Conservation (phyloP, 1,140 invertebrate genomes). For the Chrysomallon squamiferum region DNA sequence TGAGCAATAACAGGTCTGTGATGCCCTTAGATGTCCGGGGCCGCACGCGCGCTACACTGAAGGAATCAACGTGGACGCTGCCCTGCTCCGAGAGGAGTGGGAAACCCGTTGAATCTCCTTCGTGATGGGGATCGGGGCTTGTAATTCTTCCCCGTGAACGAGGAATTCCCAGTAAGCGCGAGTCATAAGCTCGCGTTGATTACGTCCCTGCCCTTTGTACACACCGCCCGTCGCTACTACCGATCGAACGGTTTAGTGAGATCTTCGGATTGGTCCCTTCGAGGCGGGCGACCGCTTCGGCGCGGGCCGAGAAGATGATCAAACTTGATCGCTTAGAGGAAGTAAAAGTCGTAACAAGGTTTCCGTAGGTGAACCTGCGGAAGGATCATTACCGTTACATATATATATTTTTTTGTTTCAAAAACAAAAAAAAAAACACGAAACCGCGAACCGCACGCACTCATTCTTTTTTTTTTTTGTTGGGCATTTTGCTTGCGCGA, state of each 20-base stretch:
- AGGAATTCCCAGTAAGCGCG: slow-evolving; percentile 88
- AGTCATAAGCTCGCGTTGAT: slow-evolving; percentile 77
- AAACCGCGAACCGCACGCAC: neutral
- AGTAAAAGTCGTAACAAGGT: slow-evolving; percentile 89
- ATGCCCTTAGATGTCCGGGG: slow-evolving; percentile 83
- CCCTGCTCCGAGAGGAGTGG: slow-evolving; percentile 68
- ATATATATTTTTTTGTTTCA: too few species aligned
- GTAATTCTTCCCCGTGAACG: slow-evolving; percentile 83
- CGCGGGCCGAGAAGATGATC: slow-evolving; percentile 68
- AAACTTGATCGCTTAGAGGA: slow-evolving; percentile 81
- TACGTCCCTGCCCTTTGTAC: slow-evolving; percentile 71
- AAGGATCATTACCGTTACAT: slow-evolving; percentile 75
- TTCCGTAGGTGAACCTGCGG: slow-evolving; percentile 87
- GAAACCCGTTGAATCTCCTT: slow-evolving; percentile 79
- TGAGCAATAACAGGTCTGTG: slow-evolving; percentile 86
- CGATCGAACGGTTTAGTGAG: slow-evolving; percentile 84
- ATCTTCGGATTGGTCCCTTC: slow-evolving; percentile 72
- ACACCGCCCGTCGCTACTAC: slow-evolving; percentile 90
- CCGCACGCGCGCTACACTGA: slow-evolving; percentile 85
- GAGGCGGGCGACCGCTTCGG: slow-evolving; percentile 64
- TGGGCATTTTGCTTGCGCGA: too few species aligned
- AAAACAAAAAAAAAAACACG: neutral
- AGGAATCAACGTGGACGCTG: slow-evolving; percentile 68
- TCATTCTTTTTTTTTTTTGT: neutral
- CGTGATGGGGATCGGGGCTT: slow-evolving; percentile 84